A percentile compares a stretch with the other conserved stretches of the same genome.
These are phyloP conservation scores for Amiota communis DNA, from an alignment of 2,888 invertebrate genomes.

Conservation along the genomic window DNA sequence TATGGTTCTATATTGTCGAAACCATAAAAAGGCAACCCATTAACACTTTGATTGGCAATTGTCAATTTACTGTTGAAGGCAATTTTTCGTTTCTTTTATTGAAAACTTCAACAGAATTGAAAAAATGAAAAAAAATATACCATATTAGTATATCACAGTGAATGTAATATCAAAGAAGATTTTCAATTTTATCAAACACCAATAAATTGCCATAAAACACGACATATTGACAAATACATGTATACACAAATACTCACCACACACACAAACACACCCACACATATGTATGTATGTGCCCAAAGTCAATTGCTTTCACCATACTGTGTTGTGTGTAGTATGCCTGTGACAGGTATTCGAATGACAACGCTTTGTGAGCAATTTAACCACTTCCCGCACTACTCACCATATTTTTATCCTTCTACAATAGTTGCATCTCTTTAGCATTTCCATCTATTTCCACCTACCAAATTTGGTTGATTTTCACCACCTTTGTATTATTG, in stretches of 20 bases:
- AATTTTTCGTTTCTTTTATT: neutral
- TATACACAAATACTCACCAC: neutral
- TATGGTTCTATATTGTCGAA: too few relatives aligned
- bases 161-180: slow-evolving; percentile 22
- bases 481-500: too few relatives aligned
- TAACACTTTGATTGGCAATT: slow-evolving; percentile 8
- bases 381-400: neutral
- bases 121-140: neutral
- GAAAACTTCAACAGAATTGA: neutral
- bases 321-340: neutral
- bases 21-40: neutral
- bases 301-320: slow-evolving; percentile 3
- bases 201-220: slow-evolving; percentile 55
- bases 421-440: too few relatives aligned
- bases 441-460: too few relatives aligned
- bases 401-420: too few relatives aligned
- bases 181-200: slow-evolving; percentile 64
- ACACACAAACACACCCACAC: neutral
- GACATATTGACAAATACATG: slow-evolving; percentile 30
- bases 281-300: neutral
- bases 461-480: too few relatives aligned
- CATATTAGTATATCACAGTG: neutral
- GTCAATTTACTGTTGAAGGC: neutral
- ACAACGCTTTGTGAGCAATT: slow-evolving; percentile 29
- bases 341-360: slow-evolving; percentile 13